phyloP scores from a whole-genome alignment of 2,113 vertebrate species.

The Phalacrocorax brasilianus region DNA sequence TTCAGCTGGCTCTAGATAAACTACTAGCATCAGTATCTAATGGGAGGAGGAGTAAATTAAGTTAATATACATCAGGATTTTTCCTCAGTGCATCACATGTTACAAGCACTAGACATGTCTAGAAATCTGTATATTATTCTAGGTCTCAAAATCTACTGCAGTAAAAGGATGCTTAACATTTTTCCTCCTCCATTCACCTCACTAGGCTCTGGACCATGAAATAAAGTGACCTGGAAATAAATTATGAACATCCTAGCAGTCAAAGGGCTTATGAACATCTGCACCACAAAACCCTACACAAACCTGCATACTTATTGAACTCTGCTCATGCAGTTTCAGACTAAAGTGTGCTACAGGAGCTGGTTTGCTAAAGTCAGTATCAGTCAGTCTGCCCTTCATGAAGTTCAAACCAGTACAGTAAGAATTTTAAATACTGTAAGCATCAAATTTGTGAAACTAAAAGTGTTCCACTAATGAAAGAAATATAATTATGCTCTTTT shows the following conservation, averaged over 20 bases:
- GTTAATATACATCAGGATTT: neutral
- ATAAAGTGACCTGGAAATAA: neutral
- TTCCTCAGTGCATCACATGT: neutral
- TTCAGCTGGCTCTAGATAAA: neutral
- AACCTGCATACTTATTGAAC: neutral
- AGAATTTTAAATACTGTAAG: neutral
- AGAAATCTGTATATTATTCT: neutral
- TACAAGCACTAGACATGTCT: neutral
- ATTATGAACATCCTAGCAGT: neutral
- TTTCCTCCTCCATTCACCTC: neutral
- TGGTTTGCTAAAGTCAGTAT: neutral
- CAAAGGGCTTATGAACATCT: neutral
- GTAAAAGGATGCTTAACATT: neutral
- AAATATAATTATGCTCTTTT: neutral
- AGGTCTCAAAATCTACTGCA: neutral
- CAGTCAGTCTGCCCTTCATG: neutral
- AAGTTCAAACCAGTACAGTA: neutral
- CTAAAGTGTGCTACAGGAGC: neutral
- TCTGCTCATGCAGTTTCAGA: neutral
- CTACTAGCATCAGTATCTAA: neutral
- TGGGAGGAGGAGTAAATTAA: neutral
- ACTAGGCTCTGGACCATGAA: neutral
- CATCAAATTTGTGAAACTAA: neutral
- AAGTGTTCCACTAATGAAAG: neutral
- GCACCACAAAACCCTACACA: neutral